phyloP scores from a whole-genome alignment of 2,888 invertebrate genomes.

The Thumatha senex region DNA sequence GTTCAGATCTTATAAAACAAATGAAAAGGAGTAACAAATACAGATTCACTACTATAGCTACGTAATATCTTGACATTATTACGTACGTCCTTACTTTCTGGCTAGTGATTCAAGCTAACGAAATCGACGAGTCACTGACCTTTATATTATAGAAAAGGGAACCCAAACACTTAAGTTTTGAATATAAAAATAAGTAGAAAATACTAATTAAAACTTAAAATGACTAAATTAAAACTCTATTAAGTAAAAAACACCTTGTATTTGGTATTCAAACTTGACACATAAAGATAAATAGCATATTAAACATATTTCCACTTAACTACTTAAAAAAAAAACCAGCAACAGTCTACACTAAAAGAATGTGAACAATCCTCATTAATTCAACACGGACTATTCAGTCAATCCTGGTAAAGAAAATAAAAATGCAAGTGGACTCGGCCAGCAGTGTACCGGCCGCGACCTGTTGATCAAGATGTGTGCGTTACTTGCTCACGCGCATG shows the following conservation, averaged over 20 bases:
- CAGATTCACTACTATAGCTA: too few species aligned
- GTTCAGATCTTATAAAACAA: too few species aligned
- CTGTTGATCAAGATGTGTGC: constrained; percentile 74
- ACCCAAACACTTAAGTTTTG: too few species aligned
- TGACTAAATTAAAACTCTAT: not conserved
- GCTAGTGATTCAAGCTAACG: too few species aligned
- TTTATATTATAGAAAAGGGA: too few species aligned
- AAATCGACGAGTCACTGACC: too few species aligned
- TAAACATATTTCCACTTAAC: constrained; percentile 10
- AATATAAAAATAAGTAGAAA: not conserved
- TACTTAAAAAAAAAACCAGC: constrained; percentile 2
- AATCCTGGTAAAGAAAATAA: constrained; percentile 16
- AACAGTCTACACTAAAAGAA: constrained; percentile 6
- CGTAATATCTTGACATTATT: too few species aligned
- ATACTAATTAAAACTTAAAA: not conserved
- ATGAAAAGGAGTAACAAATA: too few species aligned
- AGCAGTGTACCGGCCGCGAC: constrained; percentile 38
- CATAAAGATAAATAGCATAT: constrained; percentile 3
- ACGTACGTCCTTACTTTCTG: too few species aligned
- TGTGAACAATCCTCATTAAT: constrained; percentile 16
- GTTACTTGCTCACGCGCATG: constrained; percentile 63
- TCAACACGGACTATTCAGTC: constrained; percentile 14
- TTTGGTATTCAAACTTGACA: constrained; percentile 7
- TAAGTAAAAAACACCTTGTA: not conserved
- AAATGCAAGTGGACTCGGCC: constrained; percentile 1